Conservation (phyloP, 2,797 vertebrate genomes). For the Ctenochaetus hawaiiensis region DNA sequence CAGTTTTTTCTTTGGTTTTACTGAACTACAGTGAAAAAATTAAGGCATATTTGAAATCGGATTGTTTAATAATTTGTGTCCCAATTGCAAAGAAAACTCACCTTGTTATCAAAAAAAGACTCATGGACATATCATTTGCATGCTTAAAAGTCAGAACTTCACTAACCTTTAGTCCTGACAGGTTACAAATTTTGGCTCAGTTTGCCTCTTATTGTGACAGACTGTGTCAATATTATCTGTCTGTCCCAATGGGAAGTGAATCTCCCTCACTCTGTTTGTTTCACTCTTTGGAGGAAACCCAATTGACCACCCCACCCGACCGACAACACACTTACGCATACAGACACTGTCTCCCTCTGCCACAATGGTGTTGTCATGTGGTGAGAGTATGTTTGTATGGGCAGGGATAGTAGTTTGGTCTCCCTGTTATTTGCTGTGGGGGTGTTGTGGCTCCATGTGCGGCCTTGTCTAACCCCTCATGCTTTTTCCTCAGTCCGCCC, state of each 20-base stretch:
- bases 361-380: conserved; percentile 74
- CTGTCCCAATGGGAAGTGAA: conserved; percentile 73
- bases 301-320: conserved; percentile 58
- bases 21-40: neutral
- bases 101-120: neutral
- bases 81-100: neutral
- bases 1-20: neutral
- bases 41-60: neutral
- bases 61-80: neutral
- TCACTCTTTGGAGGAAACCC: conserved; percentile 72
- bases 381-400: conserved; percentile 63
- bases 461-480: conserved; percentile 50
- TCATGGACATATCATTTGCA: neutral
- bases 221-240: conserved; percentile 79
- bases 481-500: conserved; percentile 59
- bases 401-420: conserved; percentile 58
- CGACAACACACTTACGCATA: conserved; percentile 33
- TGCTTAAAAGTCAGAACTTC: neutral
- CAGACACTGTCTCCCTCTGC: conserved; percentile 33
- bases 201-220: conserved; percentile 60
- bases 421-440: conserved; percentile 67
- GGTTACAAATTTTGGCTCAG: conserved; percentile 32
- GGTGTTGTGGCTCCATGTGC: conserved; percentile 72
- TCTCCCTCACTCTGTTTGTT: conserved; percentile 70
- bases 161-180: neutral